These are phyloP conservation scores for Ectemnius lituratus DNA, from an alignment of 2,888 invertebrate species.

Conservation along the genomic window DNA sequence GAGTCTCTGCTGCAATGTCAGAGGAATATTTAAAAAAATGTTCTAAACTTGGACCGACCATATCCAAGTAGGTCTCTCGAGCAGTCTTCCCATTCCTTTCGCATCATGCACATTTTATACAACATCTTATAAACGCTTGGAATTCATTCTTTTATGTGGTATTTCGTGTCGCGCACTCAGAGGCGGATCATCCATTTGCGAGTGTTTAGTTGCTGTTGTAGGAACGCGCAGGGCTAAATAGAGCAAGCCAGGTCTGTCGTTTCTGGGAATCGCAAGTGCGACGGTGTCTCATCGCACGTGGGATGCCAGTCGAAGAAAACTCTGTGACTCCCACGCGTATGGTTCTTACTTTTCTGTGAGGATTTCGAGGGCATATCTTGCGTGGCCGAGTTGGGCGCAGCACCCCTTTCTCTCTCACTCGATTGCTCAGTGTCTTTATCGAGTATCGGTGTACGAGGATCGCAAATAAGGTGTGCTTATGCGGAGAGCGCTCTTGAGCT, in stretches of 20 bases:
- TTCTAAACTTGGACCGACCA: no score
- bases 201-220: constrained; percentile 12
- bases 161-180: not conserved
- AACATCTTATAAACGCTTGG: not conserved
- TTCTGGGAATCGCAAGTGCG: constrained; percentile 45
- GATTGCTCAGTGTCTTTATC: constrained; percentile 24
- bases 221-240: constrained; percentile 20
- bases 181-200: not conserved
- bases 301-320: constrained; percentile 49
- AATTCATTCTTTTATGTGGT: not conserved
- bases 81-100: no score
- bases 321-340: constrained; percentile 42
- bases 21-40: no score
- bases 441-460: constrained; percentile 18
- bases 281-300: constrained; percentile 52
- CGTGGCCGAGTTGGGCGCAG: not conserved
- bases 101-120: not conserved
- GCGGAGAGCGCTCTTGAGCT: not conserved
- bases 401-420: constrained; percentile 7
- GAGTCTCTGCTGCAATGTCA: no score
- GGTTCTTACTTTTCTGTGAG: constrained; percentile 35
- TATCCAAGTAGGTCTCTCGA: no score
- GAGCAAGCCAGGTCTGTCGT: constrained; percentile 33
- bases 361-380: constrained; percentile 29
- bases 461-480: constrained; percentile 33